phyloP scores from a whole-genome alignment of 2,888 invertebrate species.

The Aspidapion aeneum region DNA sequence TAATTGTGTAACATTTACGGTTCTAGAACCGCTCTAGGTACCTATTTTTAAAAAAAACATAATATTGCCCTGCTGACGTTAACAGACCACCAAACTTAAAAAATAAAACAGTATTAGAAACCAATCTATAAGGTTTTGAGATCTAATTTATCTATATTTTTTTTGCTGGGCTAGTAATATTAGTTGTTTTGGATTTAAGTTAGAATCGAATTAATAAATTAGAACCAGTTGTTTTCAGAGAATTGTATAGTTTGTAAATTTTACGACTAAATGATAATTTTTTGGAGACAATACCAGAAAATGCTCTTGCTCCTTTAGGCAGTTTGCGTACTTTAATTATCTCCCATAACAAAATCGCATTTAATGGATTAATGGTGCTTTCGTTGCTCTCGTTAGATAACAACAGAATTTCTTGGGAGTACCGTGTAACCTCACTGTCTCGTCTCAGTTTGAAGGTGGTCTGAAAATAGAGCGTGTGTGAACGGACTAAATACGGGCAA shows the following conservation, averaged over 20 bases:
- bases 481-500: too few relatives aligned
- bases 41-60: too few relatives aligned
- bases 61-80: too few relatives aligned
- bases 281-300: constrained; percentile 72
- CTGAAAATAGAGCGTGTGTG: too few relatives aligned
- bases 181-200: constrained; percentile 74
- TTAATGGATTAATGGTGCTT: constrained; percentile 72
- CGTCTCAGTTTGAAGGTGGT: too few relatives aligned
- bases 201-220: constrained; percentile 72
- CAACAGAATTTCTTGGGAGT: constrained; percentile 72
- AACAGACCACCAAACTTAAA: too few relatives aligned
- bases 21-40: too few relatives aligned
- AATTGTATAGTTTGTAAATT: constrained; percentile 75
- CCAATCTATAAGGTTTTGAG: too few relatives aligned
- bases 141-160: too few relatives aligned
- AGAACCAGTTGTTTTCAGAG: constrained; percentile 72
- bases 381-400: constrained; percentile 76
- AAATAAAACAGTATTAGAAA: too few relatives aligned
- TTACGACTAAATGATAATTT: constrained; percentile 76
- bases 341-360: constrained; percentile 75
- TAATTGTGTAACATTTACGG: too few relatives aligned
- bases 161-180: constrained; percentile 72
- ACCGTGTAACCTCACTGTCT: too few relatives aligned
- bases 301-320: constrained; percentile 70
- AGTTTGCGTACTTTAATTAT: constrained; percentile 79